Evolutionary conservation across 2,113 vertebrate genomes (phyloP), one percentile per base, ranked within the genome.

Genomic region (Hymenochirus boettgeri): DNA sequence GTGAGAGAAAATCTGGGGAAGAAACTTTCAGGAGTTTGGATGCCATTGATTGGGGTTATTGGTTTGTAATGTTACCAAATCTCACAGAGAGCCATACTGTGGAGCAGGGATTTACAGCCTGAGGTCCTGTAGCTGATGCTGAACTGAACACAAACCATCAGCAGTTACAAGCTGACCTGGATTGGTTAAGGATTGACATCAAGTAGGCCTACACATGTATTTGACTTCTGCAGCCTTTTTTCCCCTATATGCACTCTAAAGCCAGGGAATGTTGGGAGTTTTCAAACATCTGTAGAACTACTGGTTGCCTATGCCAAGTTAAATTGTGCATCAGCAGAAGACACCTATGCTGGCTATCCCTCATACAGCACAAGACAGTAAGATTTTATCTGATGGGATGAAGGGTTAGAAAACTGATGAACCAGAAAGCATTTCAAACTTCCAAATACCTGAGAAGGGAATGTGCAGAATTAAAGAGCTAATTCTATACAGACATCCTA

Each of bases 381-480:
- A 18, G 23, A 60, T 47, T 22, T 26, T 17, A 31, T 39, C 37
- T 35, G 37, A 21, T 29, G 22, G 52, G 9, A 52, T 29, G 47
- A 13, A 51, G 48, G 45, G 56, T 45, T 39, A 42, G 33, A 18
- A 53, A 52, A 52, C 50, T 19, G 19, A 27, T 35, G 54, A 65
- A 48, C 24, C 45, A 57, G 18, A 9, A 69, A 60, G 47, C n/a
- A 53, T 42, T 60, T 37, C 57, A 48, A 35, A 58, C 56, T 69
- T 69, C 37, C 25, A 60, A 69, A 60, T 69, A 69, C 65, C 65
- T 69, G 65, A 69, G 65, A 69, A 69, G 65, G 65, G 65, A 69
- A 69, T 69, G 65, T 69, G 65, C 65, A 69, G 65, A 69, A 69
- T 69, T 17, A 39, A 69, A 45, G 57, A 69, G 29, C 56, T 53